phyloP scores from a whole-genome alignment of 2,797 vertebrate species.

The Smutsia temminckii region DNA sequence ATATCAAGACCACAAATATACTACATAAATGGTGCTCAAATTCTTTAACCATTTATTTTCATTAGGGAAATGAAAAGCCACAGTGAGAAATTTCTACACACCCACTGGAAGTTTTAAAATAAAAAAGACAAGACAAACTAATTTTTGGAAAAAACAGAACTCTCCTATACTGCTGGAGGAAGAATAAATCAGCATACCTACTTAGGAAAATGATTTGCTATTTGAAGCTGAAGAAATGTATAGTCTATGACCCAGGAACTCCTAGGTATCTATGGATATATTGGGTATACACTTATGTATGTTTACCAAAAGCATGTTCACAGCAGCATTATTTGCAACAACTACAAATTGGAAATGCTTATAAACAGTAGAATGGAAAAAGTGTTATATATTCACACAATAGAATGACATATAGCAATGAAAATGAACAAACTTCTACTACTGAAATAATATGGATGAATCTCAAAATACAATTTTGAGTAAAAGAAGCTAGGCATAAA shows the following conservation, averaged over 20 bases:
- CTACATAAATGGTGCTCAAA: neutral
- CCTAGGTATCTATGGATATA: neutral
- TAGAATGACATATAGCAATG: neutral
- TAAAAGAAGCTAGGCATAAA: neutral
- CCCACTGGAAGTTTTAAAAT: neutral
- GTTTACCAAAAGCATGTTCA: neutral
- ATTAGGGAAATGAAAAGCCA: neutral
- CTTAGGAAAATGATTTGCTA: neutral
- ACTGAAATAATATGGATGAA: neutral
- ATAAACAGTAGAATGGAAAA: neutral
- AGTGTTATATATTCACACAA: neutral
- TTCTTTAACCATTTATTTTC: neutral
- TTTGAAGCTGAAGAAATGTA: neutral
- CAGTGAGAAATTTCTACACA: neutral
- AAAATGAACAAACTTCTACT: neutral
- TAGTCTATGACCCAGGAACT: neutral
- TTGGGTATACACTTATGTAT: neutral
- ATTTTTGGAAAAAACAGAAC: neutral
- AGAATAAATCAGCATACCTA: neutral
- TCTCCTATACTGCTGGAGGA: neutral
- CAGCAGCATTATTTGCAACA: neutral
- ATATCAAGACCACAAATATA: neutral
- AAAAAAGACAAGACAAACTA: neutral
- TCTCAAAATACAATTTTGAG: neutral
- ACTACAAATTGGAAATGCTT: neutral